Conservation (phyloP, 2,797 vertebrate species). For the Argentina silus region DNA sequence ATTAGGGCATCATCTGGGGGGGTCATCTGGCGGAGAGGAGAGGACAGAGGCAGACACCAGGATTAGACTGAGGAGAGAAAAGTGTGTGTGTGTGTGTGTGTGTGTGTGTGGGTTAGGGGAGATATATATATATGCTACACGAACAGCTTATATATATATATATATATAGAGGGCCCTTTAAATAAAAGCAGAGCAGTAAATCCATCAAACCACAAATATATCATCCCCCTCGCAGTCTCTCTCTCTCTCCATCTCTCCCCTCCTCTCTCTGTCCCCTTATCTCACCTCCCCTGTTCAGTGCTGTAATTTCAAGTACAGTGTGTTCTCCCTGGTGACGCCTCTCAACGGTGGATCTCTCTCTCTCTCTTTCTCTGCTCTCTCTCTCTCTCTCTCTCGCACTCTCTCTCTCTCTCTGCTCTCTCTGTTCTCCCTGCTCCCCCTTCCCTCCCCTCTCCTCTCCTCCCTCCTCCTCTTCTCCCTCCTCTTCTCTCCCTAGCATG, state of each 20-base stretch:
- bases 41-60: neutral
- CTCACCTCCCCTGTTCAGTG: slow-evolving; percentile 1
- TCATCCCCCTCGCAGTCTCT: slow-evolving; percentile 13
- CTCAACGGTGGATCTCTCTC: slow-evolving; percentile 10
- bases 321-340: slow-evolving; percentile 34
- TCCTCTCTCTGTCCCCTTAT: slow-evolving; percentile 1
- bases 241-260: slow-evolving; percentile 14
- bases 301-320: slow-evolving; percentile 34
- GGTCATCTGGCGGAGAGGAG: neutral
- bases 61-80: neutral
- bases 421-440: neutral
- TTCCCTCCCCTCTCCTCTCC: neutral
- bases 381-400: slow-evolving; percentile 9
- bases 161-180: slow-evolving; percentile 27
- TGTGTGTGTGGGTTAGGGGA: too few relatives aligned
- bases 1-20: neutral
- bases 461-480: slow-evolving; percentile 1
- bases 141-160: too few relatives aligned
- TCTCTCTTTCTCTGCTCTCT: slow-evolving; percentile 8
- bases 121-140: too few relatives aligned
- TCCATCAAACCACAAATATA: slow-evolving; percentile 28
- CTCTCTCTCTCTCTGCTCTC: slow-evolving; percentile 20
- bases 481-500: slow-evolving; percentile 21
- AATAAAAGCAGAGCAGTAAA: slow-evolving; percentile 36
- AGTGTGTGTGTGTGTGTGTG: too few relatives aligned